phyloP scores from a whole-genome alignment of 35 echinoderm and acorn worm species.

The Hemicentrotus pulcherrimus region DNA sequence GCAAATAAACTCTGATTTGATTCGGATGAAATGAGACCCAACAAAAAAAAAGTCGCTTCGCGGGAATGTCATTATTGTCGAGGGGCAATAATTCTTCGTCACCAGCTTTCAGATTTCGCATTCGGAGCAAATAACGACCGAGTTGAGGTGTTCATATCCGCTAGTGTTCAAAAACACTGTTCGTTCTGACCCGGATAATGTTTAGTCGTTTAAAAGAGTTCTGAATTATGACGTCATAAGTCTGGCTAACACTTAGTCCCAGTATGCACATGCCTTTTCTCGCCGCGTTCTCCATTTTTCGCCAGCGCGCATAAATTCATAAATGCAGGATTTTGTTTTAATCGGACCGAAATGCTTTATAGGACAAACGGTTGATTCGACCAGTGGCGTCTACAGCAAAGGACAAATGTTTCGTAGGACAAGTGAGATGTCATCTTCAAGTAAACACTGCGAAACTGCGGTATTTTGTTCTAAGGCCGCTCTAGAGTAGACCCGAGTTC shows the following conservation, averaged over 20 bases:
- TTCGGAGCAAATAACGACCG: neutral
- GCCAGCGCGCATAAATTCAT: no score
- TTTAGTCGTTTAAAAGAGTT: neutral
- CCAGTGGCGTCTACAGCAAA: no score
- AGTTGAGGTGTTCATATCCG: neutral
- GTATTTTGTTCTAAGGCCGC: no score
- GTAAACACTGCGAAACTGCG: no score
- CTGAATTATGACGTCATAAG: neutral
- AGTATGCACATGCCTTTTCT: no score
- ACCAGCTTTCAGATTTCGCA: neutral
- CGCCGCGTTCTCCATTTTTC: no score
- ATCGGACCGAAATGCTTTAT: no score
- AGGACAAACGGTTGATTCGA: no score
- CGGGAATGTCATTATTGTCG: neutral
- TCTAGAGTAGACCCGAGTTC: no score
- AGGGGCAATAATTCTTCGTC: neutral
- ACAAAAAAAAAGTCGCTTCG: neutral
- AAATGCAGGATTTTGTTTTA: no score
- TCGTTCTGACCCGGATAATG: neutral
- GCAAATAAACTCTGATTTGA: slow-evolving; percentile 7
- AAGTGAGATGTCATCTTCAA: no score
- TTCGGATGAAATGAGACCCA: neutral
- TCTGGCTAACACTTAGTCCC: neutral
- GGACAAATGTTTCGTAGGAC: no score
- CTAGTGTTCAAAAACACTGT: neutral